Evolutionary conservation across 64 coral and sea anemone species (phyloP).

Genomic region (Montipora efflorescens): DNA sequence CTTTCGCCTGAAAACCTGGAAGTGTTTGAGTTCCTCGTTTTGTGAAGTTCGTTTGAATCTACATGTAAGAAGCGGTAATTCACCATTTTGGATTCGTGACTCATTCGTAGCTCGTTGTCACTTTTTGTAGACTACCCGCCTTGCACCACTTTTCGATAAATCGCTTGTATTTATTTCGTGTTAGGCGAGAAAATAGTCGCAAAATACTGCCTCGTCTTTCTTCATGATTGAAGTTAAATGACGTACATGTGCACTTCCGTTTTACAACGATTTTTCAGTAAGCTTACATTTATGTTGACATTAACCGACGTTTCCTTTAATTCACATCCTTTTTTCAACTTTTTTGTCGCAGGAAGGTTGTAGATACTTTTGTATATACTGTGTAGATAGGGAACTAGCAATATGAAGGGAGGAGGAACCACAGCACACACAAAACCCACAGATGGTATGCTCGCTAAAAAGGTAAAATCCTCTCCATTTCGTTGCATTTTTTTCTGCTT

Average conservation of each 20-base stretch:
- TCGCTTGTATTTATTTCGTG: not conserved
- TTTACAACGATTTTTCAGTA: not conserved
- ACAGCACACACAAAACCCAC: conserved; percentile 59
- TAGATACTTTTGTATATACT: conserved; percentile 98
- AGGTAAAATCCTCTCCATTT: conserved; percentile 23
- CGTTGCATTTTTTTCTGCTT: not conserved
- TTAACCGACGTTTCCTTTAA: not conserved
- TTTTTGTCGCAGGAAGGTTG: conserved; percentile 74
- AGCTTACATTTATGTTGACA: not conserved
- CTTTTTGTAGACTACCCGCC: conserved; percentile 31
- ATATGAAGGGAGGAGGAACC: conserved; percentile 88
- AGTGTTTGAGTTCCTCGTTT: not conserved
- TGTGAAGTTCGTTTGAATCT: not conserved
- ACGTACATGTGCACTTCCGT: conserved; percentile 42
- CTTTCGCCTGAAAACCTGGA: not conserved
- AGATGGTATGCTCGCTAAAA: conserved; percentile 54
- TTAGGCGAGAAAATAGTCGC: not conserved
- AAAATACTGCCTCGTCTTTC: not conserved
- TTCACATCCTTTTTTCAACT: not conserved
- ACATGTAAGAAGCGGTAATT: conserved; percentile 13
- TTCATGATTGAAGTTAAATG: not conserved
- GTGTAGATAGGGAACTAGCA: conserved; percentile 79
- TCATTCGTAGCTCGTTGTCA: conserved; percentile 51
- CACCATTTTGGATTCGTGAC: conserved; percentile 60
- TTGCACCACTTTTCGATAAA: not conserved